phyloP scores from a whole-genome alignment of 2,888 invertebrate genomes.

The Glyphotaelius pellucidus region DNA sequence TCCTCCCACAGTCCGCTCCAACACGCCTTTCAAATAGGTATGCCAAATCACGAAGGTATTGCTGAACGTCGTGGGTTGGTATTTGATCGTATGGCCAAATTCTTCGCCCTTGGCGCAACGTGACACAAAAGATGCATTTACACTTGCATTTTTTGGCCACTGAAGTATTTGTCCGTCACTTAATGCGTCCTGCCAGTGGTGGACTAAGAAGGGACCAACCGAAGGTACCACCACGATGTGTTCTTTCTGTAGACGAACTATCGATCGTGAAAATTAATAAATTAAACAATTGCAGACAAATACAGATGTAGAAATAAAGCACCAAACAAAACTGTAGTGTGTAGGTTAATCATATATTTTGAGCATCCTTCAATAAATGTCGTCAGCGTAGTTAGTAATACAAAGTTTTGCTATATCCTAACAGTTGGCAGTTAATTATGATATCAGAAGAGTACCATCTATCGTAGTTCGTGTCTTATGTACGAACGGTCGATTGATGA shows the following conservation, averaged over 20 bases:
- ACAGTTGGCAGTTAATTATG: too few species aligned
- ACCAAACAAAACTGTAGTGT: too few species aligned
- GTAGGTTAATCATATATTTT: too few species aligned
- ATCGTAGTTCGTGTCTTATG: too few species aligned
- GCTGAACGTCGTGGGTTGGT: not conserved
- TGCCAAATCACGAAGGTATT: not conserved
- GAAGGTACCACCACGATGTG: not conserved
- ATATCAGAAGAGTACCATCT: too few species aligned
- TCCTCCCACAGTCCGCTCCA: not conserved
- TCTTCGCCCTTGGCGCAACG: not conserved
- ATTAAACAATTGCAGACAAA: too few species aligned
- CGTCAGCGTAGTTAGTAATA: too few species aligned
- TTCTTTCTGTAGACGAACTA: not conserved
- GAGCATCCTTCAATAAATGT: too few species aligned
- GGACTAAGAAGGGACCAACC: not conserved
- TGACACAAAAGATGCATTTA: not conserved
- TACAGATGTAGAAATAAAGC: too few species aligned
- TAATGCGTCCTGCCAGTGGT: not conserved
- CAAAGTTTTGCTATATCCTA: too few species aligned
- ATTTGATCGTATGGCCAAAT: not conserved
- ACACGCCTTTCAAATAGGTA: not conserved
- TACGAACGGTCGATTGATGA: too few species aligned
- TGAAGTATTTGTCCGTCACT: not conserved
- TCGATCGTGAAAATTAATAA: too few species aligned
- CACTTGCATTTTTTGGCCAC: not conserved